Base-by-base conservation (phyloP, 2,113 vertebrate species). In the Anhinga anhinga region DNA sequence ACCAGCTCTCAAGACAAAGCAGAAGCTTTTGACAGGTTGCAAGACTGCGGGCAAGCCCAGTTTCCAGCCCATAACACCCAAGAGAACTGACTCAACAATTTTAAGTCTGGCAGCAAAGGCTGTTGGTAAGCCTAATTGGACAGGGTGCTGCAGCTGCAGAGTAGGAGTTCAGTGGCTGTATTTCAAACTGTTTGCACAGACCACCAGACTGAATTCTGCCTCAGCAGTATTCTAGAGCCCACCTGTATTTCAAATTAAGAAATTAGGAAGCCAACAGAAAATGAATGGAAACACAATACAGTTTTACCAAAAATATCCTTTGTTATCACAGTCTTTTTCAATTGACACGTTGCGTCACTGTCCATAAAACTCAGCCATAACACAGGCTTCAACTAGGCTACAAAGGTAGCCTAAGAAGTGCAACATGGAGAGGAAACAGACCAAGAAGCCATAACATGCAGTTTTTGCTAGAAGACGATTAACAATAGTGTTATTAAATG, bases 41-140 rank as follows among this genome's bases (percentile, higher is more conserved):
- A 76, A 66, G 55, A 62, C 29, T 5, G 15, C 1, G 0, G 82
- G 76, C 42, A 95, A 92, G 56, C 44, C 83, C 72, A 59, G 73
- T 38, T 71, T 59, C 32, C 50, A 91, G 45, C 15, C 55, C 1
- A 0, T 45, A 78, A 91, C 36, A 86, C 55, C 38, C 74, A 76
- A 63, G 76, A 90, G 61, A 87, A 84, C 52, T 40, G 58, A 94
- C 44, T 96, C 70, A 87, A 74, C 65, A 62, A 27, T 47, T 83
- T 78, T 49, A 74, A 71, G 29, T 20, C 65, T 82, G 32, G 59
- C 26, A 73, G 79, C 44, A 86, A 85, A 56, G n/a, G 20, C 32
- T 44, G 8, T 22, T 30, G n/a, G 42, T 16, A 82, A 74, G 27
- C 40, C 44, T 72, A 40, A 87, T 1, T 10, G 15, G 34, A 79